Percentiles rank a stretch among this genome's conserved stretches.
Conservation (phyloP, 2,888 invertebrate genomes). For the Hirtodrosophila cameraria region DNA sequence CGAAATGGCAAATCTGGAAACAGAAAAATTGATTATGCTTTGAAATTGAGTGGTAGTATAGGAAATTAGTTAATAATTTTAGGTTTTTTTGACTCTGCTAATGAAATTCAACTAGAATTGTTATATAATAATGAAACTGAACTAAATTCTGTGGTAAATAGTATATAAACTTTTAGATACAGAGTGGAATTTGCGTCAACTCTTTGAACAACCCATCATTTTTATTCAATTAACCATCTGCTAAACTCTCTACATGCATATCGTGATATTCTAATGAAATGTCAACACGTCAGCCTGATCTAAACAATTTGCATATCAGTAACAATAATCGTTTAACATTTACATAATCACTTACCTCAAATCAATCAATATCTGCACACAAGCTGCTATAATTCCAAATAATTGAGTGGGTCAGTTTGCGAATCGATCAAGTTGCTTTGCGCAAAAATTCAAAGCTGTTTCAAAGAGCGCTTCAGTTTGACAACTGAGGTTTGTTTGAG, state of each 20-base stretch:
- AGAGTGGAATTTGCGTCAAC: too few relatives aligned
- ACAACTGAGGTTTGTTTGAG: conserved; percentile 4
- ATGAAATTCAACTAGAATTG: too few relatives aligned
- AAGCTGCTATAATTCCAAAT: conserved; percentile 31
- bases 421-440: conserved; percentile 22
- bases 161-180: too few relatives aligned
- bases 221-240: neutral
- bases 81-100: too few relatives aligned
- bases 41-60: too few relatives aligned
- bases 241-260: neutral
- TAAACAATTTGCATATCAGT: neutral
- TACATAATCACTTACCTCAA: conserved; percentile 42
- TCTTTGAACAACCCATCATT: too few relatives aligned
- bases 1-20: neutral
- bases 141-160: too few relatives aligned
- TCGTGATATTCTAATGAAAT: neutral
- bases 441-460: conserved; percentile 36
- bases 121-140: too few relatives aligned
- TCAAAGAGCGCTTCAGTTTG: conserved; percentile 46
- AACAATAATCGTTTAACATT: neutral
- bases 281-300: neutral
- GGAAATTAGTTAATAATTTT: too few relatives aligned
- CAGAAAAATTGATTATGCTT: neutral
- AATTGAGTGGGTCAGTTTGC: conserved; percentile 35
- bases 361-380: conserved; percentile 48